Percentiles rank a stretch among this genome's conserved stretches.
phyloP scores from a whole-genome alignment of 2,888 invertebrate genomes.

The Parochlus steinenii region DNA sequence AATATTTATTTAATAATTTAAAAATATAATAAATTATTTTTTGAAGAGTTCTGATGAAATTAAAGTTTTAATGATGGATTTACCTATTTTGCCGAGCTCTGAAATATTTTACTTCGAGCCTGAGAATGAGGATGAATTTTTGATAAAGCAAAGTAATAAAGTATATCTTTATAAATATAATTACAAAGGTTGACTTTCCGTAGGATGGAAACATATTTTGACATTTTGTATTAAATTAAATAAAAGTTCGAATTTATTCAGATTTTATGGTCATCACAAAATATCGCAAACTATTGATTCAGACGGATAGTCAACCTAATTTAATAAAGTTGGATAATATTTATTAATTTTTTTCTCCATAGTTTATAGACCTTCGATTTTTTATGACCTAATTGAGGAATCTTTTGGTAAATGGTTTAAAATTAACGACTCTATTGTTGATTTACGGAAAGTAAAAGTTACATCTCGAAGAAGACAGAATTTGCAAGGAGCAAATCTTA shows the following conservation, averaged over 20 bases:
- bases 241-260: too few relatives aligned
- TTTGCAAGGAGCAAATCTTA: conserved; percentile 32
- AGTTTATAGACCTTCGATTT: conserved; percentile 16
- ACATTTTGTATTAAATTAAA: too few relatives aligned
- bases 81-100: conserved; percentile 16
- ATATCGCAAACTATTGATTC: too few relatives aligned
- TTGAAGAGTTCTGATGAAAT: too few relatives aligned
- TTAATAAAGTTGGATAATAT: too few relatives aligned
- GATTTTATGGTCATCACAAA: too few relatives aligned
- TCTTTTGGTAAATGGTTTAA: conserved; percentile 14
- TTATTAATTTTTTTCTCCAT: not conserved
- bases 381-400: conserved; percentile 14
- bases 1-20: too few relatives aligned
- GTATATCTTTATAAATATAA: not conserved
- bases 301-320: too few relatives aligned
- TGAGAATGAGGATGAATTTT: conserved; percentile 5
- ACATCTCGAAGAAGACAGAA: conserved; percentile 28
- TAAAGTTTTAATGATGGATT: too few relatives aligned
- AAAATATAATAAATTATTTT: too few relatives aligned
- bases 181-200: too few relatives aligned
- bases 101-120: conserved; percentile 17
- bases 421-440: conserved; percentile 13
- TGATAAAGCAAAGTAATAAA: conserved; percentile 13
- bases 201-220: too few relatives aligned
- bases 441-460: conserved; percentile 12